Percentiles rank a stretch among this genome's conserved stretches.
phyloP scores from a whole-genome alignment of 1,140 invertebrate species.

The Dolichoris vasculosae region DNA sequence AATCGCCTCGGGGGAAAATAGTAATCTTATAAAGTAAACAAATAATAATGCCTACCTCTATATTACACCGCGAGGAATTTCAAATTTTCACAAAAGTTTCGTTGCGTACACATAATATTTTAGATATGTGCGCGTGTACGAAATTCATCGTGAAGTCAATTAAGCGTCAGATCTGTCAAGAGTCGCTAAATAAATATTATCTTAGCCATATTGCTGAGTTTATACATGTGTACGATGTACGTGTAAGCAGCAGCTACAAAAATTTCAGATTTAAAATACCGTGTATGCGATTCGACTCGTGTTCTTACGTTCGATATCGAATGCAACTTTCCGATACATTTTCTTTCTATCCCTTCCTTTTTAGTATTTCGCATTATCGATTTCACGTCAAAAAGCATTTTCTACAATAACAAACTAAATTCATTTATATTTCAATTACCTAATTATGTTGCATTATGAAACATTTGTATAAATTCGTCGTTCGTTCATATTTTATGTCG shows the following conservation, averaged over 20 bases:
- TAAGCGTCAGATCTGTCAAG: neutral
- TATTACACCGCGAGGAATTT: neutral
- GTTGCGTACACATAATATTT: neutral
- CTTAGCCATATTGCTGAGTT: neutral
- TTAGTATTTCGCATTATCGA: too few relatives aligned
- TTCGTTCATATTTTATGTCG: too few relatives aligned
- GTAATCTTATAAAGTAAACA: neutral
- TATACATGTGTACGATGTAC: neutral
- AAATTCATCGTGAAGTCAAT: neutral
- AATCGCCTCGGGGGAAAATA: neutral
- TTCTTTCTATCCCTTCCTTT: too few relatives aligned
- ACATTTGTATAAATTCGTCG: too few relatives aligned
- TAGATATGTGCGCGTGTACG: neutral
- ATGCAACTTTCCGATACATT: too few relatives aligned
- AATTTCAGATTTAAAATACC: neutral
- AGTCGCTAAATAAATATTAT: conserved; percentile 5
- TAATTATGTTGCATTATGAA: too few relatives aligned
- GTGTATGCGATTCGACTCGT: neutral
- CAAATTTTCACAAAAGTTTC: neutral
- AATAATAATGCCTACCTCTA: neutral
- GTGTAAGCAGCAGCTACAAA: neutral
- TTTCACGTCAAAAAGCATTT: too few relatives aligned
- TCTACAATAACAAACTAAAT: too few relatives aligned
- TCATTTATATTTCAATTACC: too few relatives aligned
- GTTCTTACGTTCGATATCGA: neutral